A percentile compares a stretch with the other conserved stretches of the same genome.
phyloP scores from a whole-genome alignment of 2,113 vertebrate species.

The Crotophaga sulcirostris region DNA sequence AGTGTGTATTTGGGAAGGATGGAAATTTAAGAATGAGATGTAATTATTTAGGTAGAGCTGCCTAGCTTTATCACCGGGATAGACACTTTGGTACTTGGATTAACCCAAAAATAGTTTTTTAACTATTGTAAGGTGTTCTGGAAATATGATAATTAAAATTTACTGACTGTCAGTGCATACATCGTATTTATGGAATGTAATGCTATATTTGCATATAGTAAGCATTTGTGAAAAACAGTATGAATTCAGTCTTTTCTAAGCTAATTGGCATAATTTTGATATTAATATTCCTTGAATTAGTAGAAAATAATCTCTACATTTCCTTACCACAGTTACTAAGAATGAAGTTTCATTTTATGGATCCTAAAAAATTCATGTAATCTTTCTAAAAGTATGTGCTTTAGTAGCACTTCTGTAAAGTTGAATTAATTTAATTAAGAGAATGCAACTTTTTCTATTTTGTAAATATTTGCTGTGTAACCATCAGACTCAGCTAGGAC shows the following conservation, averaged over 20 bases:
- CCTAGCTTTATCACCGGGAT: background rate
- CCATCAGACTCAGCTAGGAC: accelerated
- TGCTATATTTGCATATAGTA: background rate
- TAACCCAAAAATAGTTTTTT: background rate
- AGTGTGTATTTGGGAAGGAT: background rate
- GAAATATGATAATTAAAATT: background rate
- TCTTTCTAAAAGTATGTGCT: background rate
- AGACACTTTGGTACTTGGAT: background rate
- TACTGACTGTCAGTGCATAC: background rate
- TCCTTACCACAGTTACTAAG: background rate
- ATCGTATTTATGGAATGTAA: background rate
- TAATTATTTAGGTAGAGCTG: background rate
- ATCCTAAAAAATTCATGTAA: background rate
- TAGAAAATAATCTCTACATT: background rate
- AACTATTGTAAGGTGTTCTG: background rate
- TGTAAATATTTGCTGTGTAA: background rate
- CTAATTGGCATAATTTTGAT: no score
- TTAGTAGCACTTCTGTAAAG: background rate
- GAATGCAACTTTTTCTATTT: background rate
- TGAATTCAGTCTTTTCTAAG: no score
- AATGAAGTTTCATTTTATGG: background rate
- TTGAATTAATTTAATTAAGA: background rate
- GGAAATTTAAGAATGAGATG: background rate
- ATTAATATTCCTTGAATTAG: background rate
- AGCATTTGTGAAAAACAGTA: background rate